Percentiles rank a stretch among this genome's conserved stretches.
Conservation (phyloP, 2,113 vertebrate genomes). For the Salvelinus namaycush region DNA sequence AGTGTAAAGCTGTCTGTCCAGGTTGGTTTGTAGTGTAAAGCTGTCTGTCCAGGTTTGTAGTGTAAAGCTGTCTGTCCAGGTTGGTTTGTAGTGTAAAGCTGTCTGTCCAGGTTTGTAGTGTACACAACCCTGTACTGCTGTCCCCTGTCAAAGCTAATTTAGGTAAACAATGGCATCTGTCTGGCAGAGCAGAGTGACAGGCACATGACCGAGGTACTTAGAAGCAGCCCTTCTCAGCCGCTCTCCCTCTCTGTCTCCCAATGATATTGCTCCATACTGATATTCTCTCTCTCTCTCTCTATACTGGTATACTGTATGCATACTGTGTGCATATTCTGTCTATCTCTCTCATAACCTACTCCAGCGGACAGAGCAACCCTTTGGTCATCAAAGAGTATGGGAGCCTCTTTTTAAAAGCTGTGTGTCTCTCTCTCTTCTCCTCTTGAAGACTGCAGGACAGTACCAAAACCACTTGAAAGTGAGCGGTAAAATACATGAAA, state of each 20-base stretch:
- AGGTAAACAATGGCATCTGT: slow-evolving; percentile 87
- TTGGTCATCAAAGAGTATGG: too few species aligned
- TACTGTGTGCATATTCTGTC: too few species aligned
- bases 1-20: background rate
- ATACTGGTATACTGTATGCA: too few species aligned
- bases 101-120: slow-evolving; percentile 42
- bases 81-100: slow-evolving; percentile 51
- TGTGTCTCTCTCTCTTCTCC: slow-evolving; percentile 32
- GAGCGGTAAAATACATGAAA: slow-evolving; percentile 72
- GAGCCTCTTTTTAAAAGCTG: background rate
- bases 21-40: slow-evolving; percentile 52
- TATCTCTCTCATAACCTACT: background rate
- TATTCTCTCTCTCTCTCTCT: background rate
- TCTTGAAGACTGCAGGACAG: slow-evolving; percentile 57
- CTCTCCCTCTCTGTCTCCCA: slow-evolving; percentile 68
- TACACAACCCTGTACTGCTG: slow-evolving; percentile 68
- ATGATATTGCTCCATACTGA: background rate
- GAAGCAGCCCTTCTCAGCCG: slow-evolving; percentile 86
- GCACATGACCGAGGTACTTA: slow-evolving; percentile 85
- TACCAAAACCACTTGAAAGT: slow-evolving; percentile 55
- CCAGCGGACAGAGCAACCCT: too few species aligned
- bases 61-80: too few species aligned
- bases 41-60: slow-evolving; percentile 34
- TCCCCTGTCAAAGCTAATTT: slow-evolving; percentile 82
- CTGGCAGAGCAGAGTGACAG: slow-evolving; percentile 88